Conservation (phyloP, 2,888 invertebrate species). For the Hyalella azteca region DNA sequence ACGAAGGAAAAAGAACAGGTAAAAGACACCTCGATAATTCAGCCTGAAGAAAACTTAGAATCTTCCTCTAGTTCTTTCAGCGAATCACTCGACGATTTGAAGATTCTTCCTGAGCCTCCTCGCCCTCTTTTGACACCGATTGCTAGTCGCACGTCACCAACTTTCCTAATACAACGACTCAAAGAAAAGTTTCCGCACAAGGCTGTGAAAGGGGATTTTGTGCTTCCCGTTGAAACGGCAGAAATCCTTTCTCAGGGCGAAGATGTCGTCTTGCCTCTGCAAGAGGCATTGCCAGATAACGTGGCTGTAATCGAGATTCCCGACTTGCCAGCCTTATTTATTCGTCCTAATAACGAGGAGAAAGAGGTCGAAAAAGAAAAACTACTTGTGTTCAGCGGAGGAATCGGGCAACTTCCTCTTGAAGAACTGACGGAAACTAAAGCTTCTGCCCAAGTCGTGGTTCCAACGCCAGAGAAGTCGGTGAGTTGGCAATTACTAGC, state of each 20-base stretch:
- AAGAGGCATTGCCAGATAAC: neutral
- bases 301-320: neutral
- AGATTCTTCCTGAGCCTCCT: constrained; percentile 4
- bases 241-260: neutral
- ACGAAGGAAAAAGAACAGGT: no score
- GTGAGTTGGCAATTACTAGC: no score
- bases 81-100: neutral
- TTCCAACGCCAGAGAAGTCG: no score
- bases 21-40: no score
- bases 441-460: neutral
- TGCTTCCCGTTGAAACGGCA: neutral
- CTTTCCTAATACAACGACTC: neutral
- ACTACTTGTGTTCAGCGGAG: neutral
- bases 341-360: neutral
- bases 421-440: neutral
- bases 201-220: neutral
- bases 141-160: neutral
- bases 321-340: neutral
- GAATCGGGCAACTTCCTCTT: neutral
- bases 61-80: no score
- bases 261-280: neutral
- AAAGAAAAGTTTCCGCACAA: constrained; percentile 18
- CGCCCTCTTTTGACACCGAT: constrained; percentile 6
- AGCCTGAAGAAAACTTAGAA: no score
- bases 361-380: neutral